Conservation (phyloP, 2,888 invertebrate species). For the Alentia gelatinosa region DNA sequence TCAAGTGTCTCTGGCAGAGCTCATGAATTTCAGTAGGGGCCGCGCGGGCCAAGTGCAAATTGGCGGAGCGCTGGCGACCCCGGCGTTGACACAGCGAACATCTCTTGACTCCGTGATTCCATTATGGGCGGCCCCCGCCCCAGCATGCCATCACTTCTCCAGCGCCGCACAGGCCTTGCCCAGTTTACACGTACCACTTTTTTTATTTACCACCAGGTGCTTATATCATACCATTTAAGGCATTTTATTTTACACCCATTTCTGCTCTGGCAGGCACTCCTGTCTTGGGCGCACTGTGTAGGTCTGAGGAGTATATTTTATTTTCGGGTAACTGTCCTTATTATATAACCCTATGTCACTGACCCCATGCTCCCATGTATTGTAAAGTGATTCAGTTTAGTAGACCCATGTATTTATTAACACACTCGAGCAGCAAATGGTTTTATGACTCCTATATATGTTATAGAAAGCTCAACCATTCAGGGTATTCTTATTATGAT, state of each 20-base stretch:
- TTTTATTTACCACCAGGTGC: not conserved
- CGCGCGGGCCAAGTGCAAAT: slow-evolving; percentile 8
- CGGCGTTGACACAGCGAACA: slow-evolving; percentile 9
- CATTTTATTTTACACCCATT: not conserved
- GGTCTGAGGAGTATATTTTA: not conserved
- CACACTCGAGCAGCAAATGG: slow-evolving; percentile 38
- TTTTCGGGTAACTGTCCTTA: not conserved
- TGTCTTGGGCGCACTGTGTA: not conserved
- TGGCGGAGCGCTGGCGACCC: slow-evolving; percentile 13
- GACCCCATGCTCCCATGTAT: not conserved
- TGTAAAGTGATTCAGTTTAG: not conserved
- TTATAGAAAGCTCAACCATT: slow-evolving; percentile 47
- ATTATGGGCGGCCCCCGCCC: not conserved
- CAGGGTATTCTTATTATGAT: slow-evolving; percentile 43
- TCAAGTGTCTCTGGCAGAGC: slow-evolving; percentile 26
- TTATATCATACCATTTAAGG: not conserved
- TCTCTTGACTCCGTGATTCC: slow-evolving; percentile 36
- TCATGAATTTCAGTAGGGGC: slow-evolving; percentile 35
- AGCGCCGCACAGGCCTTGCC: not conserved
- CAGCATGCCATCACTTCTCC: slow-evolving; percentile 29
- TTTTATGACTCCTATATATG: slow-evolving; percentile 25
- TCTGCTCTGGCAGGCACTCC: not conserved
- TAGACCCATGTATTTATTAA: slow-evolving; percentile 24
- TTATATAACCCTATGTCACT: not conserved
- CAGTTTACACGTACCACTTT: not conserved